Base-by-base conservation (phyloP, 2,113 vertebrate species). In the Promerops cafer region DNA sequence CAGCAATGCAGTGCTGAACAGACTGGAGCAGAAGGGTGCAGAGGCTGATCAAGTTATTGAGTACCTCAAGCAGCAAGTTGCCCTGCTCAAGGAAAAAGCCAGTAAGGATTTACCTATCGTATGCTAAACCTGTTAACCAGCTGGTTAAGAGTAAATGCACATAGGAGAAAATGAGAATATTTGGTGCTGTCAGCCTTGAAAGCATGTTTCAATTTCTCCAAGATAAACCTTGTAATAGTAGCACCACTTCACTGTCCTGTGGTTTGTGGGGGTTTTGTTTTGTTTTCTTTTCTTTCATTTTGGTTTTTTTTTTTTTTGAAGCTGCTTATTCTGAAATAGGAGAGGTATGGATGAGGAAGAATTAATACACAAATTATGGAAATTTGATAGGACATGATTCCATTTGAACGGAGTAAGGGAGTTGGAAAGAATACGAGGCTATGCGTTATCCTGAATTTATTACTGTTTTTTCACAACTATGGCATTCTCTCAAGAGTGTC, bases 31-130 rank as follows among this genome's bases (percentile, higher is more conserved):
- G 97, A 98, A 99, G 82, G 99, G 99, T 16, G 97, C 98, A 14
- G 99, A 99, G 90, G 99, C 99, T 0, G 99, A 99, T 97, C 98
- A 99, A 98, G 97, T 99, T 96, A 99, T 99, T 85, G 99, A 98
- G 76, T 99, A 99, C 97, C 98, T 99, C 76, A 99, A 99, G 96
- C 99, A 99, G 72, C 99, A 99, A 97, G 98, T 99, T 94, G 98
- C 98, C 96, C 98, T 99, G 93, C 98, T 99, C 30, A 99, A 99
- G 96, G 99, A 99, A 93, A 99, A 99, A 98, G 98, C 99, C 89
- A 97, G 99, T 99, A 98, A 98, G 99, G 70, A 86, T 87, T 69
- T 90, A 50, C 12, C 44, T 76, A 1, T 77, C 26, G 76, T 61
- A 10, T 7, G 20, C 42, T 83, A 61, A 88, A 72, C 24, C 40